Evolutionary conservation across 2,888 invertebrate genomes (phyloP), one percentile per base, ranked within the genome.

Genomic region (Scaptomyza polygonia): DNA sequence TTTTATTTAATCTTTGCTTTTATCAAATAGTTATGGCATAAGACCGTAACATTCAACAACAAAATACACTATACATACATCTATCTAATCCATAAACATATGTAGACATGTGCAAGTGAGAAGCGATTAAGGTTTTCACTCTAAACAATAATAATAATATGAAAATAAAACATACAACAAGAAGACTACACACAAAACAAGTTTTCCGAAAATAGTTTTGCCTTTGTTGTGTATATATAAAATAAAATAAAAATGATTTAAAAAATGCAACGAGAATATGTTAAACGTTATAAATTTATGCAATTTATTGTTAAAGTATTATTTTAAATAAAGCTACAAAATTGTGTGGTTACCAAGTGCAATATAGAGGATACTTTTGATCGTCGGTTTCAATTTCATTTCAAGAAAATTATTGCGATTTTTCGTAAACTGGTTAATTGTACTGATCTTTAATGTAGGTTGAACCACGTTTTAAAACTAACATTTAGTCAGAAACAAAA

Each of bases 221-320:
- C 74, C 72, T 67, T 72, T 79, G 72, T 78, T 74, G 77, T 79
- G 74, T 85, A 74, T 57, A 71, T 78, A 78, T 59, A 75, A 68
- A 67, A 16, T 36, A 54, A 49, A 29, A 63, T 36, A 29, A 62
- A 48, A 53, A 44, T 47, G 54, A 68, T 44, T 59, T 56, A 64
- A 58, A 40, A 66, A 76, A 62, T 56, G 69, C 77, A 85, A 63
- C 69, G 72, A 72, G 70, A 87, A 89, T 88, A 80, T 89, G 89
- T 89, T 89, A 82, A 89, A 89, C 89, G 87, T 88, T 89, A 89
- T 86, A 68, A 80, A 86, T 80, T 86, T 79, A 88, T 88, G 88
- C 88, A 88, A 88, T 88, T 85, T 81, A 87, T 79, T 88, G 88
- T 83, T 79, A 83, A 87, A 89, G 89, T 89, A 89, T 80, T 83